Evolutionary conservation across 2,888 invertebrate species (phyloP).

Genomic region (Andrena minutula): DNA sequence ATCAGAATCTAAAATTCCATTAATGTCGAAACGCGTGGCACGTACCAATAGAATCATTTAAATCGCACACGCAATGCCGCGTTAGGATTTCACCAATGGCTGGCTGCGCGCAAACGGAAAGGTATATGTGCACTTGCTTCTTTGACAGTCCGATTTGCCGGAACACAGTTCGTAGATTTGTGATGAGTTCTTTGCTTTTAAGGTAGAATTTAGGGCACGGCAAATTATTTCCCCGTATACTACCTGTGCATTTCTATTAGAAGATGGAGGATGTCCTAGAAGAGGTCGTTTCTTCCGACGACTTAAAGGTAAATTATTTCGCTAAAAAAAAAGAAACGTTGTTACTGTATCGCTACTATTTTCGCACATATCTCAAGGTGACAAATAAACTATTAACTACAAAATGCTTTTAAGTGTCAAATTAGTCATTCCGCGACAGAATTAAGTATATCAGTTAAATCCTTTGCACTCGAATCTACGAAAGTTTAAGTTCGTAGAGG

Average conservation of each 20-base stretch:
- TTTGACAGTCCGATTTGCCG: slow-evolving; percentile 49
- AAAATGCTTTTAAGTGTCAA: not conserved
- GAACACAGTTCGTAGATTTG: slow-evolving; percentile 37
- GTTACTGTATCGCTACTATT: not conserved
- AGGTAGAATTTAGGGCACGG: slow-evolving; percentile 43
- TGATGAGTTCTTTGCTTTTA: slow-evolving; percentile 46
- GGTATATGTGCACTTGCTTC: slow-evolving; percentile 24
- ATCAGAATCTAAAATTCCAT: not conserved
- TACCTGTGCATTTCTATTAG: slow-evolving; percentile 6
- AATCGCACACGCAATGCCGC: slow-evolving; percentile 32
- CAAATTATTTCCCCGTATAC: slow-evolving; percentile 34
- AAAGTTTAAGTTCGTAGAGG: slow-evolving; percentile 18
- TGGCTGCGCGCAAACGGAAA: slow-evolving; percentile 5
- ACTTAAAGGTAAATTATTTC: slow-evolving; percentile 90
- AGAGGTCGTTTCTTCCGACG: slow-evolving; percentile 93
- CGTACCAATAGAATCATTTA: not conserved
- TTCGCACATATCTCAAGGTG: not conserved
- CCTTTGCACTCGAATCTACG: not conserved
- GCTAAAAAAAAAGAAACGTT: not conserved
- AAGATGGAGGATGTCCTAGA: slow-evolving; percentile 93
- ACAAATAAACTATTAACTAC: not conserved
- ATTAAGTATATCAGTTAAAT: not conserved
- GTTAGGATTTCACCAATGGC: slow-evolving; percentile 27
- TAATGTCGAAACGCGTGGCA: not conserved
- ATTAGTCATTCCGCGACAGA: not conserved